Percentiles rank a stretch among this genome's conserved stretches.
Conservation (phyloP, 2,113 vertebrate species). For the Tichodroma muraria region DNA sequence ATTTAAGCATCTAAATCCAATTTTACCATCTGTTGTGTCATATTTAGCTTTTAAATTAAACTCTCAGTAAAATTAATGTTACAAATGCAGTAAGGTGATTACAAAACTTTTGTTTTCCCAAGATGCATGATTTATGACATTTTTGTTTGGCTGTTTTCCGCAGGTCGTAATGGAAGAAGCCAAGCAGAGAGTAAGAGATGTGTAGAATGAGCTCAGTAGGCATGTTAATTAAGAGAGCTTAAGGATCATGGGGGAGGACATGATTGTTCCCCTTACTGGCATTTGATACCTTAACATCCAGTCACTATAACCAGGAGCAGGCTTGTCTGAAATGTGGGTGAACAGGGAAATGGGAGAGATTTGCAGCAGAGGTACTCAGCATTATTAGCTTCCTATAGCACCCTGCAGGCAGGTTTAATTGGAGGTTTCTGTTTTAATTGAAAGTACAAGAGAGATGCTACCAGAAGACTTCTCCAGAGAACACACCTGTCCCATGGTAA, state of each 20-base stretch:
- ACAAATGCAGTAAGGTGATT: background rate
- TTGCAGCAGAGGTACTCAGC: background rate
- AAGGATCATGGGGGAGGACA: background rate
- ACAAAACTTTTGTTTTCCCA: background rate
- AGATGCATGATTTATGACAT: background rate
- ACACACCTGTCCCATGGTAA: rapidly evolving
- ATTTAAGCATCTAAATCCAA: background rate
- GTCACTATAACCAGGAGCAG: background rate
- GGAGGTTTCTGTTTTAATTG: background rate
- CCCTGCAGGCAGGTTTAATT: background rate
- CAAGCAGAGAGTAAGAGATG: background rate
- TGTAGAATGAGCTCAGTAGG: background rate
- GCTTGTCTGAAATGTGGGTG: background rate
- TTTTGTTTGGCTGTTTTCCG: background rate
- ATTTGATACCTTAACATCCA: background rate
- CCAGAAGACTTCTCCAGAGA: background rate
- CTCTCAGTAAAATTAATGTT: background rate
- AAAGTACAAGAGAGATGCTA: background rate
- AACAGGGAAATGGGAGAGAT: background rate
- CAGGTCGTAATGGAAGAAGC: background rate
- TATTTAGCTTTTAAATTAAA: slow-evolving; percentile 13
- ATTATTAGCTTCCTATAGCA: background rate
- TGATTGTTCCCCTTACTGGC: background rate
- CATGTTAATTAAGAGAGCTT: background rate
- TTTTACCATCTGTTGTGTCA: background rate